Conservation (phyloP, 2,113 vertebrate genomes). For the Papio anubis region DNA sequence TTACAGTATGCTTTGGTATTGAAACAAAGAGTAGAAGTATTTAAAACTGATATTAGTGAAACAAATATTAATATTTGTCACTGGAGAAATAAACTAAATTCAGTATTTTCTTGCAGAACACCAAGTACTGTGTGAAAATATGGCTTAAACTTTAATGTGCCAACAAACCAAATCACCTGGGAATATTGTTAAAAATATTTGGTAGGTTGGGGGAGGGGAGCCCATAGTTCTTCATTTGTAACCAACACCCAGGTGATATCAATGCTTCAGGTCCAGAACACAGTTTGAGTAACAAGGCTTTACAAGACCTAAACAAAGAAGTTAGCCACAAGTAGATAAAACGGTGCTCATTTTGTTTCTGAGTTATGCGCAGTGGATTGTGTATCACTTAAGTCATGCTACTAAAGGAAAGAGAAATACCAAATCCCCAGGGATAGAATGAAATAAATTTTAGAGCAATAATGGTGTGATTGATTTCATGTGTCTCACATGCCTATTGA, state of each 20-base stretch:
- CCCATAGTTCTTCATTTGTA: background rate
- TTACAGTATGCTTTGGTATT: background rate
- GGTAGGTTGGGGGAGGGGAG: background rate
- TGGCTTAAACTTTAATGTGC: background rate
- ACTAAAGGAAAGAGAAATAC: background rate
- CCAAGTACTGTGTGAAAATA: background rate
- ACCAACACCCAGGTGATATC: background rate
- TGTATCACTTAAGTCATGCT: background rate
- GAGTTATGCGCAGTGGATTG: background rate
- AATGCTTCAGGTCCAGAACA: background rate
- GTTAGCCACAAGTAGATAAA: background rate
- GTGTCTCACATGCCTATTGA: background rate
- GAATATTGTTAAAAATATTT: background rate
- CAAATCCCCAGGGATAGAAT: background rate
- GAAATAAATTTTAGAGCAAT: background rate
- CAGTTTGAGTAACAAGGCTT: background rate
- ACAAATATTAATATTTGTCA: background rate
- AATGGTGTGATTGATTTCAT: background rate
- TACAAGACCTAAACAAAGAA: background rate
- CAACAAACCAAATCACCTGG: background rate
- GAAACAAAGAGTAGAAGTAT: background rate
- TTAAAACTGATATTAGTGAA: background rate
- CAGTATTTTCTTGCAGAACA: background rate
- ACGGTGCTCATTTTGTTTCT: background rate
- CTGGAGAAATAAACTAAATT: conserved; percentile 2